Percentiles rank a stretch among this genome's conserved stretches.
Conservation (phyloP, 2,888 invertebrate genomes). For the Diploptera punctata region DNA sequence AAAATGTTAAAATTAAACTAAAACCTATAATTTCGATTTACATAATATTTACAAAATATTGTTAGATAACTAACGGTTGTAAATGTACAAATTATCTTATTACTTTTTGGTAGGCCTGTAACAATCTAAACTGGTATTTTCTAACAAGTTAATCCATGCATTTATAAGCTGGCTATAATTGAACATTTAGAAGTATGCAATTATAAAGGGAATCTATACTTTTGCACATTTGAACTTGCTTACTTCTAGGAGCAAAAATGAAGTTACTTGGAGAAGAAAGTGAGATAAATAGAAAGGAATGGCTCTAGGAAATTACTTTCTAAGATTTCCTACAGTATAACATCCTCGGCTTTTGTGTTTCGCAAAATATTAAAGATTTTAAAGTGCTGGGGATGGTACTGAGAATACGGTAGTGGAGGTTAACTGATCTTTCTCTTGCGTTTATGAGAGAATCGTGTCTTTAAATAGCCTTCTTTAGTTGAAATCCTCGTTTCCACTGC, state of each 20-base stretch:
- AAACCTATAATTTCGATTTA: too few relatives aligned
- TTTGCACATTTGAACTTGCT: not conserved
- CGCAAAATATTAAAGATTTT: not conserved
- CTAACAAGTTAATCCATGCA: too few relatives aligned
- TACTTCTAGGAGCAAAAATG: conserved; percentile 11
- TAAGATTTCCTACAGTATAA: not conserved
- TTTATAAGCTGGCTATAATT: too few relatives aligned
- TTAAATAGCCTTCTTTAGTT: not conserved
- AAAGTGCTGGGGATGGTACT: not conserved
- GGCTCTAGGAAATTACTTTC: not conserved
- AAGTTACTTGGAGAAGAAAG: not conserved
- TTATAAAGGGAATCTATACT: not conserved
- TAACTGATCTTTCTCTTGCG: not conserved
- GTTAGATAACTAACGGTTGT: too few relatives aligned
- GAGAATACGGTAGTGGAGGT: not conserved
- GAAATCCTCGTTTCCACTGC: too few relatives aligned
- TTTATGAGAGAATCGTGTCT: not conserved
- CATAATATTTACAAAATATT: too few relatives aligned
- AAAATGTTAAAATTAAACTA: too few relatives aligned
- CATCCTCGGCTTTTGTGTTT: not conserved
- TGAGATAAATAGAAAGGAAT: not conserved
- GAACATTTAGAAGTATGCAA: not conserved
- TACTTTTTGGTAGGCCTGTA: too few relatives aligned
- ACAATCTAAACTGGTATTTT: too few relatives aligned
- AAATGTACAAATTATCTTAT: too few relatives aligned